phyloP scores from a whole-genome alignment of 2,888 invertebrate genomes.

The Achlya flavicornis region DNA sequence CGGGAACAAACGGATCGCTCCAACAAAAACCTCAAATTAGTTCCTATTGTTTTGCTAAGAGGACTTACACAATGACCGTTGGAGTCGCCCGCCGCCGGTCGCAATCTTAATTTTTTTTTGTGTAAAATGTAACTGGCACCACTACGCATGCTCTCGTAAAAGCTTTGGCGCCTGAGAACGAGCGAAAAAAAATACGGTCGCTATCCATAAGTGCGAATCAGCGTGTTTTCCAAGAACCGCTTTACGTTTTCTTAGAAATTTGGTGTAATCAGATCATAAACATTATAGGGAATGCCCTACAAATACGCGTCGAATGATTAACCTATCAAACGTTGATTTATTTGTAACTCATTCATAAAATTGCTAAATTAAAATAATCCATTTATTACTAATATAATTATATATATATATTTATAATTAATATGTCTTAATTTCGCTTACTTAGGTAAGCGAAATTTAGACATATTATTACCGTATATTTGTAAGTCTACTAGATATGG shows the following conservation, averaged over 20 bases:
- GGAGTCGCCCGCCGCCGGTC: slow-evolving; percentile 42
- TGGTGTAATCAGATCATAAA: slow-evolving; percentile 40
- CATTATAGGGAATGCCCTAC: slow-evolving; percentile 19
- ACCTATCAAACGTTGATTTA: slow-evolving; percentile 11
- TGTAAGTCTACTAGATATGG: no score
- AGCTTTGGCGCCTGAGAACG: slow-evolving; percentile 73
- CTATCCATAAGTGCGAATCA: slow-evolving; percentile 68
- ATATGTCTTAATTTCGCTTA: no score
- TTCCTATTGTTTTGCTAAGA: slow-evolving; percentile 71
- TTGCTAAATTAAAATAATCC: no score
- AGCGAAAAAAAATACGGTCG: slow-evolving; percentile 60
- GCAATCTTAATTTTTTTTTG: slow-evolving; percentile 63
- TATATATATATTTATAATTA: no score
- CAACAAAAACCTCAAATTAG: slow-evolving; percentile 61
- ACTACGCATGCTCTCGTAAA: slow-evolving; percentile 59
- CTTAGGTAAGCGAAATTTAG: no score
- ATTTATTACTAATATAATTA: no score
- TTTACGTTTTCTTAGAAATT: slow-evolving; percentile 62
- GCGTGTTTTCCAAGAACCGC: slow-evolving; percentile 61
- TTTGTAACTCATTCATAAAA: no score
- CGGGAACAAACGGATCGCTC: slow-evolving; percentile 33
- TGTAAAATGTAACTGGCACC: slow-evolving; percentile 34
- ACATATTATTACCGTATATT: no score
- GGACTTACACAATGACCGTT: slow-evolving; percentile 61
- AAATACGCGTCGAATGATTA: slow-evolving; percentile 33